Evolutionary conservation across 1,140 invertebrate species (phyloP).

Genomic region (Mizuhopecten yessoensis): DNA sequence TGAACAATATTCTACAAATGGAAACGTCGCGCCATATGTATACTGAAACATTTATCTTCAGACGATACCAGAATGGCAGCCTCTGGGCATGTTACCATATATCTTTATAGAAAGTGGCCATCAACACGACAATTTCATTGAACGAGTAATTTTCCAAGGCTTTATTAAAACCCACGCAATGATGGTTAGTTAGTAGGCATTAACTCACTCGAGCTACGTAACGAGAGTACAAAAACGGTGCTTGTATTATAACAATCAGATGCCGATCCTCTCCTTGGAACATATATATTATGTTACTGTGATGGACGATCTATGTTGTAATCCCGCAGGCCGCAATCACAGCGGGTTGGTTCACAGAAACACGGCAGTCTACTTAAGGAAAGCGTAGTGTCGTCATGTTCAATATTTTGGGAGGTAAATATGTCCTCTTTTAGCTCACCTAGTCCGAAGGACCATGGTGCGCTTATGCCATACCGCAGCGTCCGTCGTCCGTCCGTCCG

Average conservation of each 20-base stretch:
- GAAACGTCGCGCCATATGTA: background rate
- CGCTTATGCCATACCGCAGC: too few relatives aligned
- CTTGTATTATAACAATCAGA: background rate
- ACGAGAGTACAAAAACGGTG: background rate
- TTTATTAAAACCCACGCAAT: background rate
- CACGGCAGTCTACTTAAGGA: too few relatives aligned
- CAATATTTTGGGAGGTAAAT: too few relatives aligned
- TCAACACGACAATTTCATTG: background rate
- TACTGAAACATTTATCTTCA: background rate
- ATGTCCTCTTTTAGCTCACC: too few relatives aligned
- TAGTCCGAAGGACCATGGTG: too few relatives aligned
- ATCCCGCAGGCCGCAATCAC: too few relatives aligned
- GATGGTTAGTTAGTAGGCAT: background rate
- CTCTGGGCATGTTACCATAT: background rate
- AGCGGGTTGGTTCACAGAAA: too few relatives aligned
- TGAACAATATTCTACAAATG: constrained; percentile 3
- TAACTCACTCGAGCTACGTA: background rate
- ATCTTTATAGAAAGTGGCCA: background rate
- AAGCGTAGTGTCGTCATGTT: too few relatives aligned
- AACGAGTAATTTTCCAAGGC: constrained; percentile 13
- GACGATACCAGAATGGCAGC: background rate
- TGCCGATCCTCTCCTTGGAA: background rate
- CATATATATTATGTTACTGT: too few relatives aligned
- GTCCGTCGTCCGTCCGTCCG: too few relatives aligned
- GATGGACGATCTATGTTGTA: too few relatives aligned